Conservation (phyloP, 2,113 vertebrate species). For the Chlorodrepanis virens region DNA sequence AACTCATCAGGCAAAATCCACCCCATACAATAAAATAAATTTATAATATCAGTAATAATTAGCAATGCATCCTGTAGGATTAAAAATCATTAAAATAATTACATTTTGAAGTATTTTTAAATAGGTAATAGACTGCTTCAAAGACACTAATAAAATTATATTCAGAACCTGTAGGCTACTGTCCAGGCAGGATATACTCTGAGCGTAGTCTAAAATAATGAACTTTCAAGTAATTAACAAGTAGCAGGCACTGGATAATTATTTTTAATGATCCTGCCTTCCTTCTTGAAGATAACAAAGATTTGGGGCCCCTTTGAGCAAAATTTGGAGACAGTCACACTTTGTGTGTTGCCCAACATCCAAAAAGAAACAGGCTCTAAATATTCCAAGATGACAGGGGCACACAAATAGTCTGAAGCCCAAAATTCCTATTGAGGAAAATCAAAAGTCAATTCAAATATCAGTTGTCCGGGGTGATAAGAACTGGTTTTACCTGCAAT, state of each 20-base stretch:
- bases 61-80: slow-evolving; percentile 68
- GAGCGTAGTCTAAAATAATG: not conserved
- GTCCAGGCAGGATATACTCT: slow-evolving; percentile 8
- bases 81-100: slow-evolving; percentile 67
- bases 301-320: not conserved
- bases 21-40: slow-evolving; percentile 64
- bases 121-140: slow-evolving; percentile 52
- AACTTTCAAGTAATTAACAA: slow-evolving; percentile 43
- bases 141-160: slow-evolving; percentile 44
- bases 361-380: too few relatives aligned
- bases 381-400: not conserved
- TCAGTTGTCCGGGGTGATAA: not conserved
- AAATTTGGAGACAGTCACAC: not conserved
- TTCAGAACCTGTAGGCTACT: slow-evolving; percentile 43
- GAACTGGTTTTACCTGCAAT: not conserved
- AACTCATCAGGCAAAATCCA: slow-evolving; percentile 63
- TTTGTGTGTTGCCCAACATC: not conserved
- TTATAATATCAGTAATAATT: slow-evolving; percentile 69
- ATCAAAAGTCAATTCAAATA: not conserved
- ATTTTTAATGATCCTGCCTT: not conserved
- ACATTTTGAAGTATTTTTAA: slow-evolving; percentile 64
- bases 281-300: not conserved
- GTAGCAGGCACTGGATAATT: not conserved
- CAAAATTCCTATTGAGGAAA: not conserved
- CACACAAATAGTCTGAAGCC: not conserved